Evolutionary conservation across 2,888 invertebrate genomes (phyloP).

Genomic region (Netelia virgata): DNA sequence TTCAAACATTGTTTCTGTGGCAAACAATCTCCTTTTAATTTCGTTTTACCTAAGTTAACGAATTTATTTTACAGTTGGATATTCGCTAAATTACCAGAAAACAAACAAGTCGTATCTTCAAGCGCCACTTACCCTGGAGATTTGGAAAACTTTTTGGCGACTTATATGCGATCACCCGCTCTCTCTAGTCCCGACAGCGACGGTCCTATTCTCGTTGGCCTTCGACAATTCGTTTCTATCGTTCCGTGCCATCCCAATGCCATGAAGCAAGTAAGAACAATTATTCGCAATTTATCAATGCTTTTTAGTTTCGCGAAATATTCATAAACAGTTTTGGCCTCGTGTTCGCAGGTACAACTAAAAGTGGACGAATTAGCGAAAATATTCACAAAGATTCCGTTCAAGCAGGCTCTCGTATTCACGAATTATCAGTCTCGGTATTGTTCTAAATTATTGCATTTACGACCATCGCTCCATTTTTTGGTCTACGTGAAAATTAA

Average conservation of each 20-base stretch:
- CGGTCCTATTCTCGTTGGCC: constrained; percentile 91
- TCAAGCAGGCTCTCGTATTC: constrained; percentile 97
- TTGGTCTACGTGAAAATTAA: neutral
- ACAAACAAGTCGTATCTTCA: constrained; percentile 95
- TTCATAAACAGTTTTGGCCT: constrained; percentile 4
- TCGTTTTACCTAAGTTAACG: constrained; percentile 40
- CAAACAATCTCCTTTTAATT: neutral
- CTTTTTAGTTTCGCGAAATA: constrained; percentile 16
- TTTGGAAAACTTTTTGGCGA: constrained; percentile 89
- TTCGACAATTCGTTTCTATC: constrained; percentile 91
- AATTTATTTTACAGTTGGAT: constrained; percentile 87
- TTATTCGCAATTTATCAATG: neutral
- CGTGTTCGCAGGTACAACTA: constrained; percentile 80
- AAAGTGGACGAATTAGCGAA: constrained; percentile 89
- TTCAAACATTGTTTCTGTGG: neutral
- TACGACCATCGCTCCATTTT: neutral
- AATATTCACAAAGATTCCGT: constrained; percentile 90
- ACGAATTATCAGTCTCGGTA: constrained; percentile 93
- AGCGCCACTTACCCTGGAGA: constrained; percentile 96
- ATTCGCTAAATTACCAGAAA: constrained; percentile 89
- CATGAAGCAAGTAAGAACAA: constrained; percentile 87
- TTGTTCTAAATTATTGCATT: constrained; percentile 49
- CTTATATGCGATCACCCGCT: constrained; percentile 92
- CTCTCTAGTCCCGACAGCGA: constrained; percentile 91
- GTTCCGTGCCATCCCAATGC: constrained; percentile 88